Evolutionary conservation across 2,797 vertebrate genomes (phyloP), one percentile per base, ranked within the genome.

Genomic region (Chromobotia macracanthus): DNA sequence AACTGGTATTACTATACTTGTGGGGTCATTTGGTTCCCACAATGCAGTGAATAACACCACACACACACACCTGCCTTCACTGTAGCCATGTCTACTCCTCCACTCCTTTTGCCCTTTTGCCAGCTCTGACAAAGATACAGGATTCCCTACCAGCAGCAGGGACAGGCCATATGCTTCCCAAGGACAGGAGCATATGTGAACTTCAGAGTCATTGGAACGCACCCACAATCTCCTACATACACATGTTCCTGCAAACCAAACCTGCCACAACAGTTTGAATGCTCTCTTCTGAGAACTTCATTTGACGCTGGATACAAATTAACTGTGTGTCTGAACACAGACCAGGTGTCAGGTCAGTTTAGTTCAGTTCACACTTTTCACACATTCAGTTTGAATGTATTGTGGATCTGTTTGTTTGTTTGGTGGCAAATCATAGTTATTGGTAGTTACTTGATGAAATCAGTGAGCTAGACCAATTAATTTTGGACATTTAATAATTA

Each of bases 61-160:
- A 18, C 61, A 44, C 44, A 53, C 31, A 50, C 56, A 78, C 66
- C 66, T 53, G 56, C 41, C 41, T 77, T 72, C 23, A 66, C 51
- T 13, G 10, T 28, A 61, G 72, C 46, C 56, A 61, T 64, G 61
- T 64, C 48, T 74, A 65, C 74, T 65, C 31, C 41, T 66, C 46
- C 67, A 21, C 51, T 58, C 67, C 80, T 12, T 28, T 18, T 58
- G 35, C 25, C 55, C 15, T 5, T 1, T 44, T 70, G 79, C 79
- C 84, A 85, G 51, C 63, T 66, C 70, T 81, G 81, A 83, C 79
- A 80, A 53, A 80, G 64, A 66, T 77, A 77, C 80, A 74, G 82
- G 74, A 82, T 74, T 80, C 77, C 82, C 82, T 60, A 84, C 80
- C 82, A 84, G 84, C 82, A 80, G 46, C 74, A 74, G 77, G 80